A percentile compares a stretch with the other conserved stretches of the same genome.
Conservation (phyloP, 2,797 vertebrate genomes). For the Pseudotriccus pelzelni region DNA sequence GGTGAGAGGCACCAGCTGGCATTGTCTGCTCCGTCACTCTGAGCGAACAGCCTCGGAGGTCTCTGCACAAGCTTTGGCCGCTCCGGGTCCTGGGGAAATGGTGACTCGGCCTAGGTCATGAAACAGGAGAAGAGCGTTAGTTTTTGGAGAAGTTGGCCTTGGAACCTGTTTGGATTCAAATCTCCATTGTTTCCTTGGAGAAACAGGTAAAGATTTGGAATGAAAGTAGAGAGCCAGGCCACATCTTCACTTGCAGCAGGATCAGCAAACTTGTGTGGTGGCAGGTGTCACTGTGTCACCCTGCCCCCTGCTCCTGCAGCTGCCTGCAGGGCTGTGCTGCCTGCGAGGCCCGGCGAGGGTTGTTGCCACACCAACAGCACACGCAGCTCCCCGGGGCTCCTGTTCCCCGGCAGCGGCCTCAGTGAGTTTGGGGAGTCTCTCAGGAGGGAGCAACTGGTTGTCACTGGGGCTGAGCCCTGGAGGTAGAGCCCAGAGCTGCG, state of each 20-base stretch:
- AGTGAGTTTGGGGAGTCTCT: neutral
- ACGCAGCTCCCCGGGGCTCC: neutral
- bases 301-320: neutral
- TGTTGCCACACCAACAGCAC: slow-evolving; percentile 10
- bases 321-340: neutral
- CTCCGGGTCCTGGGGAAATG: neutral
- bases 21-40: neutral
- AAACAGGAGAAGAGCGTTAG: neutral
- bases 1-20: neutral
- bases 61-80: neutral
- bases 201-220: neutral
- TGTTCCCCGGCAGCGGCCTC: neutral
- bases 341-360: fast-evolving
- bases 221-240: neutral
- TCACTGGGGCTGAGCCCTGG: neutral
- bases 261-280: neutral
- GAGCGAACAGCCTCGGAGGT: neutral
- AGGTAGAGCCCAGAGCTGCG: neutral
- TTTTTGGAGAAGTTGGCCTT: neutral
- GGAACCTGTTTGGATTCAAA: neutral
- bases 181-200: neutral
- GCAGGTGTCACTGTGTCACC: neutral
- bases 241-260: neutral
- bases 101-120: too few relatives aligned
- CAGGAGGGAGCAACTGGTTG: neutral